Conservation (phyloP, 2,888 invertebrate genomes). For the Ophioninae sp. region DNA sequence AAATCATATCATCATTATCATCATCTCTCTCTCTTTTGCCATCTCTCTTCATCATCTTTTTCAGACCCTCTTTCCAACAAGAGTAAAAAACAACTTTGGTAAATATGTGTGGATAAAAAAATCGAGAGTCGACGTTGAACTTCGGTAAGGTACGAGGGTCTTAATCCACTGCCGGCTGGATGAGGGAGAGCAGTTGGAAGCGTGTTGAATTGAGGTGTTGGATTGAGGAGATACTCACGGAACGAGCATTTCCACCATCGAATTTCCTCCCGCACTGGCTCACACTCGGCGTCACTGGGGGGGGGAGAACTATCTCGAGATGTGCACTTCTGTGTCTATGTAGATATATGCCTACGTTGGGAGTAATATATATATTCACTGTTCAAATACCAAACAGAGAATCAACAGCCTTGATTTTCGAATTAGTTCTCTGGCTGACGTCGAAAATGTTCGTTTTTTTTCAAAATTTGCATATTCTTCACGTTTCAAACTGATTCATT, state of each 20-base stretch:
- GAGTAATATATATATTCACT: neutral
- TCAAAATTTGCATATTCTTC: neutral
- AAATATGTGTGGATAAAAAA: slow-evolving; percentile 23
- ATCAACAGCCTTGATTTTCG: neutral
- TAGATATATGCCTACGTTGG: neutral
- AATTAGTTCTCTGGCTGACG: neutral
- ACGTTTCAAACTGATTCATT: neutral
- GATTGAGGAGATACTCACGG: slow-evolving; percentile 50
- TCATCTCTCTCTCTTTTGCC: slow-evolving; percentile 27
- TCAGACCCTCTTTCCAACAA: slow-evolving; percentile 55
- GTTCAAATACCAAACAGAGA: neutral
- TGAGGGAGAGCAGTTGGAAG: neutral
- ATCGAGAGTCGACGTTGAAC: slow-evolving; percentile 40
- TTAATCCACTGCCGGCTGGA: slow-evolving; percentile 20
- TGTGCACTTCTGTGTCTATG: slow-evolving; percentile 11
- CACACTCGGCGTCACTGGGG: slow-evolving; percentile 27
- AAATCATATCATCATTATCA: no score
- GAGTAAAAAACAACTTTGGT: slow-evolving; percentile 2
- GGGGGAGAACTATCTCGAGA: slow-evolving; percentile 30
- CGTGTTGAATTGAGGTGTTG: slow-evolving; percentile 41
- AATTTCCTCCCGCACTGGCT: slow-evolving; percentile 31
- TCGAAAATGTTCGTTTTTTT: neutral
- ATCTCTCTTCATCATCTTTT: slow-evolving; percentile 24
- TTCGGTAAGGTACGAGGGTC: slow-evolving; percentile 35
- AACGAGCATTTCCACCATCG: slow-evolving; percentile 43